Evolutionary conservation across 1,140 invertebrate species (phyloP).

Genomic region (Parasteatoda tepidariorum): DNA sequence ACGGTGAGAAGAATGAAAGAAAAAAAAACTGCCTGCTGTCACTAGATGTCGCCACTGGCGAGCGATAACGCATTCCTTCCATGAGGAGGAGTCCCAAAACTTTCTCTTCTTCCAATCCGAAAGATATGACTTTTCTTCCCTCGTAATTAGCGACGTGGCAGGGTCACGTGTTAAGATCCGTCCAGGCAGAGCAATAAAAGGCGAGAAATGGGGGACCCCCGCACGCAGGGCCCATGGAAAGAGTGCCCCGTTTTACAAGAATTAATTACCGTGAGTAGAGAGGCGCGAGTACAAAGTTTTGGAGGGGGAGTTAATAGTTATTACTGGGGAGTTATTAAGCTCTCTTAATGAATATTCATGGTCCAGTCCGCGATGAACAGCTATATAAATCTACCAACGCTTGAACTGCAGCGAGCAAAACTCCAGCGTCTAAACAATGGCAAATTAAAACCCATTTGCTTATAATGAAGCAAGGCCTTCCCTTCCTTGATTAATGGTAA

Average conservation of each 20-base stretch:
- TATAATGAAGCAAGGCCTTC: conserved; percentile 56
- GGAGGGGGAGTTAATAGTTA: conserved; percentile 61
- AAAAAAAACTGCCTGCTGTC: not conserved
- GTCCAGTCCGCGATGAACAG: conserved; percentile 50
- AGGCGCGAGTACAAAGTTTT: conserved; percentile 3
- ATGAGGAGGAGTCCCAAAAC: conserved; percentile 3
- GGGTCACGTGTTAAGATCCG: conserved; percentile 50
- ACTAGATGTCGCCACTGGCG: conserved; percentile 54
- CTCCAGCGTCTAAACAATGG: conserved; percentile 60
- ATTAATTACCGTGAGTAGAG: conserved; percentile 48
- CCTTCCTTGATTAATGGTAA: conserved; percentile 60
- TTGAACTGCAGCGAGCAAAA: conserved; percentile 54
- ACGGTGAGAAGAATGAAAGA: not conserved
- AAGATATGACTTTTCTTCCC: conserved; percentile 25
- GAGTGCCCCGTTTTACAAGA: conserved; percentile 32
- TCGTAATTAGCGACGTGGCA: conserved; percentile 47
- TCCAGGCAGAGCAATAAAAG: conserved; percentile 54
- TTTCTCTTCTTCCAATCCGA: conserved; percentile 9
- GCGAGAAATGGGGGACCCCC: conserved; percentile 38
- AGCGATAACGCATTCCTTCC: not conserved
- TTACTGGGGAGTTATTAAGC: conserved; percentile 62
- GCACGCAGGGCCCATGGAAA: conserved; percentile 38
- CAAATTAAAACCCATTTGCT: conserved; percentile 62
- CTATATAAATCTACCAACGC: conserved; percentile 61
- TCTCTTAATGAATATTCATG: conserved; percentile 62